Conservation (phyloP, 2,797 vertebrate species). For the Ciconia nigra region DNA sequence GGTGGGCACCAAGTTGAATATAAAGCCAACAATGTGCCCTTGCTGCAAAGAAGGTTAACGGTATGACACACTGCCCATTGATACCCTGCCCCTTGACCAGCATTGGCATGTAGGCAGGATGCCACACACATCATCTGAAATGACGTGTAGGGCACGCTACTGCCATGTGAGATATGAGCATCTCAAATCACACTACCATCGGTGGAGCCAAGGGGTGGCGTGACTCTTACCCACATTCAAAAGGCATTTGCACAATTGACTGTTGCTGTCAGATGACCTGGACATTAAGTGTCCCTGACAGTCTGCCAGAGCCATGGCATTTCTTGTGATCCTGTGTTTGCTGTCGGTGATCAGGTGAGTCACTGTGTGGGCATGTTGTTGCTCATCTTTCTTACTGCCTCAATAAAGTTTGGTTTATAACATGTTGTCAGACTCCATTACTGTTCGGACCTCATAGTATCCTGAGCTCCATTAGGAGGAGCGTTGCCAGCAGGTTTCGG, state of each 20-base stretch:
- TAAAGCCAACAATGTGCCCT: background rate
- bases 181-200: background rate
- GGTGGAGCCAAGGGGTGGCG: background rate
- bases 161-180: background rate
- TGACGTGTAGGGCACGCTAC: background rate
- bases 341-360: background rate
- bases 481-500: background rate
- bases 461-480: background rate
- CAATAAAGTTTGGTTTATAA: background rate
- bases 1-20: background rate
- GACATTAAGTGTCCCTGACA: background rate
- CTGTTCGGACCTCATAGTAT: background rate
- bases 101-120: background rate
- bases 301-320: background rate
- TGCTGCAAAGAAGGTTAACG: background rate
- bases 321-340: background rate
- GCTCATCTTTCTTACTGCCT: background rate
- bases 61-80: background rate
- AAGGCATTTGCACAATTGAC: background rate
- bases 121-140: background rate
- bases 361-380: background rate
- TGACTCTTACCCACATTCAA: background rate
- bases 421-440: background rate
- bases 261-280: background rate
- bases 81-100: background rate